These are phyloP conservation scores for Hephaestus fuliginosus DNA, from an alignment of 2,797 vertebrate species.

Conservation along the genomic window DNA sequence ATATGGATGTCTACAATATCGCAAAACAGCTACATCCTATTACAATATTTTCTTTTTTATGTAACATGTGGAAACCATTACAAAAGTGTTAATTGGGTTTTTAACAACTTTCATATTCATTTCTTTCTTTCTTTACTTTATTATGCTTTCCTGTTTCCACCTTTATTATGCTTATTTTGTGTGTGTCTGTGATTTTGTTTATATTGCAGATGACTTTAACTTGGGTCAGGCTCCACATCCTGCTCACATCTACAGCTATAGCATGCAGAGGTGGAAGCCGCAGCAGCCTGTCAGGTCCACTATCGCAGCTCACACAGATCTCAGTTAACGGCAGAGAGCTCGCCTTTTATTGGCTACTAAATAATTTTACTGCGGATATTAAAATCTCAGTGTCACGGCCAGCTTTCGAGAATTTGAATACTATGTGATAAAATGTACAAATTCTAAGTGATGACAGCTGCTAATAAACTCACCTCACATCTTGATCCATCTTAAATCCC, in stretches of 20 bases:
- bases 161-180: not conserved
- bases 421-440: not conserved
- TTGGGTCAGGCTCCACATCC: conserved; percentile 55
- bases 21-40: not conserved
- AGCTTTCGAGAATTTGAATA: not conserved
- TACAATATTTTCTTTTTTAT: not conserved
- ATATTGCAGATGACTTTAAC: conserved; percentile 74
- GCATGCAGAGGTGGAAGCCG: conserved; percentile 55
- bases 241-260: conserved; percentile 50
- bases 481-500: not conserved
- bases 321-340: conserved; percentile 33
- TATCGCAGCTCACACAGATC: conserved; percentile 44
- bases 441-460: conserved; percentile 5
- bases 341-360: not conserved
- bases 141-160: not conserved
- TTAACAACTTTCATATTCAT: not conserved
- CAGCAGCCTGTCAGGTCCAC: conserved; percentile 52
- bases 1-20: not conserved
- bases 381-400: not conserved
- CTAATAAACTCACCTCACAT: not conserved
- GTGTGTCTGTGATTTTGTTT: conserved; percentile 55
- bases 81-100: not conserved
- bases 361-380: not conserved
- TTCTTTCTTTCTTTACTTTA: not conserved
- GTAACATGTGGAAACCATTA: not conserved